phyloP scores from a whole-genome alignment of 2,888 invertebrate genomes.

The Heliconius aoede region DNA sequence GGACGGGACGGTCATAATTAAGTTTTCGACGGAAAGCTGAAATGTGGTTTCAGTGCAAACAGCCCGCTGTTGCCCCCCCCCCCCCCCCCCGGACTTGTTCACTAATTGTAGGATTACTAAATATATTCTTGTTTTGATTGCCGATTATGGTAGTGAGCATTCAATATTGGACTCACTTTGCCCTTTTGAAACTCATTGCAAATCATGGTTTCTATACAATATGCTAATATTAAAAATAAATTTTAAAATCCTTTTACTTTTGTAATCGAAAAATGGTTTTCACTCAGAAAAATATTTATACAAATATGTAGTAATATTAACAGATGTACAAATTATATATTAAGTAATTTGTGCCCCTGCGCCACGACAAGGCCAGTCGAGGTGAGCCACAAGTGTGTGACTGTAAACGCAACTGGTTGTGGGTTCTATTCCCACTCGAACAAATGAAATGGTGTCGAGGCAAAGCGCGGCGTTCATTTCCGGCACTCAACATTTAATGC shows the following conservation, averaged over 20 bases:
- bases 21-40: conserved; percentile 71
- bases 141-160: not conserved
- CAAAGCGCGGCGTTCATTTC: not conserved
- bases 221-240: too few relatives aligned
- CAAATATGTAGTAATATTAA: too few relatives aligned
- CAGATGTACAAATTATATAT: too few relatives aligned
- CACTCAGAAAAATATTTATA: too few relatives aligned
- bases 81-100: conserved; percentile 57
- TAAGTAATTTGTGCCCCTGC: too few relatives aligned
- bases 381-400: not conserved
- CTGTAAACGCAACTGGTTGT: not conserved
- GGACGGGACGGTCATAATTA: conserved; percentile 63
- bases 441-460: not conserved
- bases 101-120: too few relatives aligned
- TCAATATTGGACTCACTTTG: not conserved
- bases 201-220: too few relatives aligned
- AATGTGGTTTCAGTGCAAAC: conserved; percentile 69
- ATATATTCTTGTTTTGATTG: not conserved
- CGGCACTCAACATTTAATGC: not conserved
- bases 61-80: conserved; percentile 55
- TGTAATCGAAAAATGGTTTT: too few relatives aligned
- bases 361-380: too few relatives aligned
- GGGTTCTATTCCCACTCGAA: not conserved
- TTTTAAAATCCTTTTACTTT: too few relatives aligned
- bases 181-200: too few relatives aligned